phyloP scores from a whole-genome alignment of 64 coral and sea anemone species.

The Montipora cactus region DNA sequence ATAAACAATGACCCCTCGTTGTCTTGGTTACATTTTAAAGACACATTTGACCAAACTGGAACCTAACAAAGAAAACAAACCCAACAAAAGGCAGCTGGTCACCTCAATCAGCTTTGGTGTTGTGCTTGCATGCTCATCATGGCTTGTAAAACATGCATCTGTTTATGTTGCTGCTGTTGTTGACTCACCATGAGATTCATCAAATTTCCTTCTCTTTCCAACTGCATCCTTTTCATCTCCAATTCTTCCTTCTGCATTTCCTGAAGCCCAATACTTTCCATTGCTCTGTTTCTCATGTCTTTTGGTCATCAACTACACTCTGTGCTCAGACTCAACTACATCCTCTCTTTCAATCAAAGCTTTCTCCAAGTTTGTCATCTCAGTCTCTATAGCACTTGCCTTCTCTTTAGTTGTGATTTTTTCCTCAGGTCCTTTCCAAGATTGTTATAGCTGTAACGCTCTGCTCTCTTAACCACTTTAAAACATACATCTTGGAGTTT shows the following conservation, averaged over 20 bases:
- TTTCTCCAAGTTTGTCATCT: neutral
- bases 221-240: neutral
- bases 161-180: neutral
- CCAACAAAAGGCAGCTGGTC: too few species aligned
- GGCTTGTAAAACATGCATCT: neutral
- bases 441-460: constrained; percentile 27
- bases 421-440: neutral
- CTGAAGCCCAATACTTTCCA: constrained; percentile 1
- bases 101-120: neutral
- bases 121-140: neutral
- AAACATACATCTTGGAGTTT: constrained; percentile 58
- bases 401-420: neutral
- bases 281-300: constrained; percentile 5
- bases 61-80: too few species aligned
- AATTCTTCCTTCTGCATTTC: neutral
- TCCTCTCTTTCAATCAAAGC: constrained; percentile 4
- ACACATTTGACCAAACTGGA: too few species aligned
- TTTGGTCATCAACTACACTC: neutral
- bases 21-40: too few species aligned
- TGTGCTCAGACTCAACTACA: neutral
- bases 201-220: neutral
- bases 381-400: neutral
- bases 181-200: neutral
- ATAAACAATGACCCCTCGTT: too few species aligned
- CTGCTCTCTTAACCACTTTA: constrained; percentile 67